Evolutionary conservation across 1,140 invertebrate genomes (phyloP).

Genomic region (Formica exsecta): DNA sequence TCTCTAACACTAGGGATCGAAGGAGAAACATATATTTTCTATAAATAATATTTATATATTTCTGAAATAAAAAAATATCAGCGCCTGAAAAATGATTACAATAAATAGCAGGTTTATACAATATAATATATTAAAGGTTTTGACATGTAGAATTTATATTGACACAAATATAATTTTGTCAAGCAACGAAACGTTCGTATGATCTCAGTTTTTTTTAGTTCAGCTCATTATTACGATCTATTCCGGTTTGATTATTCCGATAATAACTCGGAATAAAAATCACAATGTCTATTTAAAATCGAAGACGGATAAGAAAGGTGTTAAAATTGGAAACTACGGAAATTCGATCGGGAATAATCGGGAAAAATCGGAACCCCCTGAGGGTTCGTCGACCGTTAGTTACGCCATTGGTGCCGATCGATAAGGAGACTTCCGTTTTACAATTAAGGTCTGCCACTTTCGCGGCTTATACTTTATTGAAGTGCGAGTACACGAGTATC

Average conservation of each 20-base stretch:
- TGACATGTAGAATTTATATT: background rate
- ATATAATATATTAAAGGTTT: background rate
- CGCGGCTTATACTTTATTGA: slow-evolving; percentile 76
- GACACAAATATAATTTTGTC: background rate
- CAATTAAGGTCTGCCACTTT: slow-evolving; percentile 80
- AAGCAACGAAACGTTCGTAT: background rate
- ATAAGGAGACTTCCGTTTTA: slow-evolving; percentile 83
- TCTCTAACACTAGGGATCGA: too few relatives aligned
- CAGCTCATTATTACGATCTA: background rate
- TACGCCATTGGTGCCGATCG: slow-evolving; percentile 69
- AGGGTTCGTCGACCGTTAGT: slow-evolving; percentile 67
- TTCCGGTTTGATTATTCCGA: background rate
- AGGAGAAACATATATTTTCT: background rate
- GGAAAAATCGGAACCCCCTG: too few relatives aligned
- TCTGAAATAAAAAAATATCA: background rate
- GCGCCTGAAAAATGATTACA: background rate
- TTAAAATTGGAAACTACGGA: slow-evolving; percentile 38
- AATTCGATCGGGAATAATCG: slow-evolving; percentile 40
- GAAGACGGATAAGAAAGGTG: background rate
- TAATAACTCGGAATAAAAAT: slow-evolving; percentile 8
- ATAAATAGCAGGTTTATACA: background rate
- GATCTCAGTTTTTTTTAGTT: background rate
- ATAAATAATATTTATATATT: background rate
- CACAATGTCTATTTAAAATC: slow-evolving; percentile 31
- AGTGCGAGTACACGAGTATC: slow-evolving; percentile 66